These are phyloP conservation scores for Phthorimaea operculella DNA, from an alignment of 1,140 invertebrate genomes.

Conservation along the genomic window DNA sequence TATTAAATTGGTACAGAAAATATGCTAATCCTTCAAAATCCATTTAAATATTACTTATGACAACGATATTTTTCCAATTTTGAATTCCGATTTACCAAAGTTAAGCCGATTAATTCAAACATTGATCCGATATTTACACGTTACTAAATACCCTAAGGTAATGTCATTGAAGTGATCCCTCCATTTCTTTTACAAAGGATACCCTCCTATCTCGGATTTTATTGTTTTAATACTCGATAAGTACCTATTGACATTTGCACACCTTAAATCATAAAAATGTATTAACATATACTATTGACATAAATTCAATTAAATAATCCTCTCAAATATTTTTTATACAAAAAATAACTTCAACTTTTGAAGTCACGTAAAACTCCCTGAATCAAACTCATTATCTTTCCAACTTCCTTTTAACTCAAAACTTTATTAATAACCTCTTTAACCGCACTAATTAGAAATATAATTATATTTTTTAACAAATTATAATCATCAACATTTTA, in stretches of 20 bases:
- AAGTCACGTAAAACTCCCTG: not conserved
- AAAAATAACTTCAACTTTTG: not conserved
- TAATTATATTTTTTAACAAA: constrained; percentile 58
- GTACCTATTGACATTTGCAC: too few species aligned
- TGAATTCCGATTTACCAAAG: too few species aligned
- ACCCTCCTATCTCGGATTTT: constrained; percentile 5
- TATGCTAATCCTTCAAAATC: too few species aligned
- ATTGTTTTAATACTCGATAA: constrained; percentile 5
- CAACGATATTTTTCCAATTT: too few species aligned
- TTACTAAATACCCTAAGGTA: constrained; percentile 50
- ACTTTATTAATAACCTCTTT: constrained; percentile 35
- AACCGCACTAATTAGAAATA: constrained; percentile 46
- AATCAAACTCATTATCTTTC: not conserved
- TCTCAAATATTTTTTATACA: too few species aligned
- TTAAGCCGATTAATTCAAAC: too few species aligned
- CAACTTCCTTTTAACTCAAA: constrained; percentile 25
- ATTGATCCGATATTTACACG: constrained; percentile 37
- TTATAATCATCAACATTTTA: constrained; percentile 54
- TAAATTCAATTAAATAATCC: too few species aligned
- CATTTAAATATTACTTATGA: too few species aligned
- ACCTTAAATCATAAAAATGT: too few species aligned
- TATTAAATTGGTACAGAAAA: too few species aligned
- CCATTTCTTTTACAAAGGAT: constrained; percentile 32
- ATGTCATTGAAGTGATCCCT: constrained; percentile 53
- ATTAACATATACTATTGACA: too few species aligned